phyloP scores from a whole-genome alignment of 2,797 vertebrate species.

The Bucorvus abyssinicus region DNA sequence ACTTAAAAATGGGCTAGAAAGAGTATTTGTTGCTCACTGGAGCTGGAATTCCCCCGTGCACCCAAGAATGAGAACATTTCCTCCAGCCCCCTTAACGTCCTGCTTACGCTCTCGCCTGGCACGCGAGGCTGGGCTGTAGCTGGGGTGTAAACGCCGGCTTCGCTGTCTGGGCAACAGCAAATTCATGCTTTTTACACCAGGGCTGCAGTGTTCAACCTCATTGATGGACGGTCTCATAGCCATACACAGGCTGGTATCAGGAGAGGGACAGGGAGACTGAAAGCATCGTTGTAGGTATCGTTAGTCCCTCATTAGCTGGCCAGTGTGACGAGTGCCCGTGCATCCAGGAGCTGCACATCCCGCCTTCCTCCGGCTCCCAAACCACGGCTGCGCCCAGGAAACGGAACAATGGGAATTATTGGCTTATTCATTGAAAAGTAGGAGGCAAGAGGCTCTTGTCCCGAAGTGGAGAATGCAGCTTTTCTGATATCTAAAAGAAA shows the following conservation, averaged over 20 bases:
- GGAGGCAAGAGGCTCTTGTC: not conserved
- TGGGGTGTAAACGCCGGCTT: not conserved
- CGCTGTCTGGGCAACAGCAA: not conserved
- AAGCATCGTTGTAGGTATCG: rapidly evolving
- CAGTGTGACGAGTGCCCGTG: not conserved
- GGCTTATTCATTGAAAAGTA: not conserved
- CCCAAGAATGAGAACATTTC: not conserved
- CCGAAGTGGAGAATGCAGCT: not conserved
- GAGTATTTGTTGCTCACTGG: not conserved
- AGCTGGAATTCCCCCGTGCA: not conserved
- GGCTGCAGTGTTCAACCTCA: too few species aligned
- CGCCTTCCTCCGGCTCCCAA: not conserved
- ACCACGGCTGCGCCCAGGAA: not conserved
- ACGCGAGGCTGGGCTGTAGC: not conserved
- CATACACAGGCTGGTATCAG: rapidly evolving
- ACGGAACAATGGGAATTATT: not conserved
- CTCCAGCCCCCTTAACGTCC: not conserved
- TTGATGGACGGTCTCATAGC: not conserved
- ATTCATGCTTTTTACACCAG: not conserved
- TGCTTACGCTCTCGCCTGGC: not conserved
- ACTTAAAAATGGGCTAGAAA: too few species aligned
- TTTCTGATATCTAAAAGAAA: not conserved
- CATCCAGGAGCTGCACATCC: not conserved
- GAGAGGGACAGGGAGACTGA: not conserved
- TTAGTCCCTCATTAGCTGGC: too few species aligned